Percentiles rank a stretch among this genome's conserved stretches.
Conservation (phyloP, 2,113 vertebrate genomes). For the Tretioscincus oriximinensis region DNA sequence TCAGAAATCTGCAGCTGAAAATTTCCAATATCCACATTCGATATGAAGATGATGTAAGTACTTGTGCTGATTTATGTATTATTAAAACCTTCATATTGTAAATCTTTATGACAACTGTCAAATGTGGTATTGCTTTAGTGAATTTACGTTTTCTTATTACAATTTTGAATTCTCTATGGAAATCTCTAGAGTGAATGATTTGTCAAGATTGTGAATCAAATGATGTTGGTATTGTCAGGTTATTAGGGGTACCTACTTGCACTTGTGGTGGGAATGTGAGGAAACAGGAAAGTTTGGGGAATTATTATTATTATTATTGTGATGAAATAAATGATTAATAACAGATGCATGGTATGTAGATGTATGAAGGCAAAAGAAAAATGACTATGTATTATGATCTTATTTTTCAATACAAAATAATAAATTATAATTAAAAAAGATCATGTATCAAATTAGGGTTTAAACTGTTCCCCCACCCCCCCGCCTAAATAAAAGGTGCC, state of each 20-base stretch:
- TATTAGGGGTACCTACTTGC: not conserved
- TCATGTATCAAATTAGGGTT: too few species aligned
- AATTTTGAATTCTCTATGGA: not conserved
- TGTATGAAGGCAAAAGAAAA: too few species aligned
- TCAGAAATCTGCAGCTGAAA: conserved; percentile 97
- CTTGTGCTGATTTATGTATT: not conserved
- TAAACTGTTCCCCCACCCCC: too few species aligned
- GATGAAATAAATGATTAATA: too few species aligned
- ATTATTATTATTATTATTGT: too few species aligned
- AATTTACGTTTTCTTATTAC: not conserved
- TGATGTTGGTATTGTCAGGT: not conserved
- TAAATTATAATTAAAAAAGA: too few species aligned
- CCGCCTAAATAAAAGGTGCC: too few species aligned
- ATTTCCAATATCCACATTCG: conserved; percentile 96
- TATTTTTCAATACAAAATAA: too few species aligned
- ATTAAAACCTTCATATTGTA: not conserved
- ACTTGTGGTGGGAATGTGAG: too few species aligned
- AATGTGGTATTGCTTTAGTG: not conserved
- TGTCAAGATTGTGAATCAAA: not conserved
- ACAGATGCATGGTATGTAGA: too few species aligned
- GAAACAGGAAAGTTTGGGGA: not conserved
- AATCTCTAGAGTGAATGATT: not conserved
- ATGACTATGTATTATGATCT: too few species aligned
- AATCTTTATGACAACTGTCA: not conserved
- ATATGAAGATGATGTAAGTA: conserved; percentile 97